Base-by-base conservation (phyloP, 2,888 invertebrate genomes). In the Leptopilina drosophilae region DNA sequence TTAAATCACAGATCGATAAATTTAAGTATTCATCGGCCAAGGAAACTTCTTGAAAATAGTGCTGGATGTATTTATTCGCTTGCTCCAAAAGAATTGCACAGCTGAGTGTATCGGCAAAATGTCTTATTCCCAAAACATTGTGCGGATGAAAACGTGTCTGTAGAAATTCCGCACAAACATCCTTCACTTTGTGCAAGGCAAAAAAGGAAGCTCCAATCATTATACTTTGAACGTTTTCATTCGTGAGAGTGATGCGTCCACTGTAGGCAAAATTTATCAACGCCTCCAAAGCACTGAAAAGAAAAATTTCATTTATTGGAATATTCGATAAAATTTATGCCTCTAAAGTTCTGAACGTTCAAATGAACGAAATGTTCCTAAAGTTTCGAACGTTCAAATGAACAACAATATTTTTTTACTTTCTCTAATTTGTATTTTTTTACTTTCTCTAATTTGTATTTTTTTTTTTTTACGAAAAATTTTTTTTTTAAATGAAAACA, bases 221-320 rank as follows among this genome's bases (percentile, higher is more conserved):
- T 56, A 97, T 93, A 83, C 95, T 95, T 90, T 97, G 97, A 0
- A 97, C 97, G 92, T 97, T 97, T 84, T 94, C 94, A 85, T 95
- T 95, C 87, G 96, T 95, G 78, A 98, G 94, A 80, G 94, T 94
- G 8, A 97, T 94, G 84, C 94, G 93, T 1, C 96, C 97, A 83
- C 95, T 96, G 91, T 98, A 98, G 0, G 97, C 97, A 93, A 96
- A 98, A 91, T 97, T 96, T 62, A 98, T 95, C 75, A 98, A 92
- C 59, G 95, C 94, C 92, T 97, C 97, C 84, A 97, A 91, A 7
- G 97, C 97, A 88, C 96, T 49, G 81, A 81, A 82, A 82, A 77
- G 5, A 15, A 9, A 64, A 20, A 20, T 20, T 20, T 1, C 20
- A n/a, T 20, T 20, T 20, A 20, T 20, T 20, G 20, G 20, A 20